Percentiles rank a stretch among this genome's conserved stretches.
These are phyloP conservation scores for Spinus pinus DNA, from an alignment of 2,797 vertebrate species.

Conservation along the genomic window DNA sequence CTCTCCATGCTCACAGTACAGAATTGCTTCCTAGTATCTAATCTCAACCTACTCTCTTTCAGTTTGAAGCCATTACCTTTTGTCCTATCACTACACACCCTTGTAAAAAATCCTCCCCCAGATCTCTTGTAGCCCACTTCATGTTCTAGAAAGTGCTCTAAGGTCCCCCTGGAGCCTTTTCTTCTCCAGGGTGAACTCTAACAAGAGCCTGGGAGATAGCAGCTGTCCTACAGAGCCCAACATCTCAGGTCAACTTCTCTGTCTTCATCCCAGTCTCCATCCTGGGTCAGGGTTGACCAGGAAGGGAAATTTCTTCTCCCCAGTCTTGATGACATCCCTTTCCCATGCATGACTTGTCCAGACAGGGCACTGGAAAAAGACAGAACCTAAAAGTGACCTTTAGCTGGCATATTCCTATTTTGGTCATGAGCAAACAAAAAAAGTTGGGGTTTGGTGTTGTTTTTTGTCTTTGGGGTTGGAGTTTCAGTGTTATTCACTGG, in stretches of 20 bases:
- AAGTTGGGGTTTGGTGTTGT: not conserved
- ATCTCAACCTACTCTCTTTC: not conserved
- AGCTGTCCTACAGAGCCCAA: not conserved
- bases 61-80: not conserved
- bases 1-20: not conserved
- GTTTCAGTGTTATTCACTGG: not conserved
- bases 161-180: not conserved
- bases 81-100: not conserved
- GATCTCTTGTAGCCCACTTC: not conserved
- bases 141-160: not conserved
- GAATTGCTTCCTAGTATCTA: not conserved
- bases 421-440: not conserved
- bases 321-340: not conserved
- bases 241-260: not conserved
- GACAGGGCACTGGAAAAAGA: not conserved
- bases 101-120: not conserved
- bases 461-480: not conserved
- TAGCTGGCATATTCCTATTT: not conserved
- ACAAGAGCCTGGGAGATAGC: not conserved
- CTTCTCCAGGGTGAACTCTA: not conserved
- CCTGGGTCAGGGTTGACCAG: not conserved
- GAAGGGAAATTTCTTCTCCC: not conserved
- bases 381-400: not conserved
- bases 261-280: not conserved
- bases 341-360: not conserved